These are phyloP conservation scores for Melanchra persicariae DNA, from an alignment of 2,888 invertebrate species.

Conservation along the genomic window DNA sequence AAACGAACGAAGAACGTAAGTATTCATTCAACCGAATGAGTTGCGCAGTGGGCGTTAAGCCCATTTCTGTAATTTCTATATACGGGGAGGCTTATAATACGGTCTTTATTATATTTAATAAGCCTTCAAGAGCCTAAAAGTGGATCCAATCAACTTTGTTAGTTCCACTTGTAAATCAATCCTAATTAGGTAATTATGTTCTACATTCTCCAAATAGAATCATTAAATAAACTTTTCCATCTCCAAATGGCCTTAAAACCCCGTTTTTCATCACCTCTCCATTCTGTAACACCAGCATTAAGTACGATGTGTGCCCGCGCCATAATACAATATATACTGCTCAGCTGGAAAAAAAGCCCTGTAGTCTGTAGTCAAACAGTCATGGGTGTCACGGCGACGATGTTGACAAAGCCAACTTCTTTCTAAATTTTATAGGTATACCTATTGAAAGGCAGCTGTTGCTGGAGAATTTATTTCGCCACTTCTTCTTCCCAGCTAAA, in stretches of 20 bases:
- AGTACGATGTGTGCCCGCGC: background rate
- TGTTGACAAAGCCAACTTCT: background rate
- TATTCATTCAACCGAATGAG: slow-evolving; percentile 5
- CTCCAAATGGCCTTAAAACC: background rate
- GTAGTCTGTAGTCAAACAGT: background rate
- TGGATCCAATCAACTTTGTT: background rate
- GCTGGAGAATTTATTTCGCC: too few species aligned
- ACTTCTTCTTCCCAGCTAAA: too few species aligned
- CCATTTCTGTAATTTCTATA: background rate
- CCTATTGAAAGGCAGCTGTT: too few species aligned
- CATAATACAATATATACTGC: background rate
- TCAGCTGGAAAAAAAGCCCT: background rate
- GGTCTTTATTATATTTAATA: slow-evolving; percentile 9
- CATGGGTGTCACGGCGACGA: too few species aligned
- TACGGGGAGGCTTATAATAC: background rate
- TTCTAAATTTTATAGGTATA: background rate
- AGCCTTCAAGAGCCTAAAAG: background rate
- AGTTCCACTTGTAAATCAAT: background rate
- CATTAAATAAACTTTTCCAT: background rate
- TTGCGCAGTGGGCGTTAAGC: background rate
- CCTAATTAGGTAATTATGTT: background rate
- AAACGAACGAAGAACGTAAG: background rate
- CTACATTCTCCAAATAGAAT: background rate
- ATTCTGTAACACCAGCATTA: background rate
- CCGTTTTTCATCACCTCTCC: background rate